A percentile compares a stretch with the other conserved stretches of the same genome.
Evolutionary conservation across 2,113 vertebrate genomes (phyloP).

Genomic region (Egretta garzetta): DNA sequence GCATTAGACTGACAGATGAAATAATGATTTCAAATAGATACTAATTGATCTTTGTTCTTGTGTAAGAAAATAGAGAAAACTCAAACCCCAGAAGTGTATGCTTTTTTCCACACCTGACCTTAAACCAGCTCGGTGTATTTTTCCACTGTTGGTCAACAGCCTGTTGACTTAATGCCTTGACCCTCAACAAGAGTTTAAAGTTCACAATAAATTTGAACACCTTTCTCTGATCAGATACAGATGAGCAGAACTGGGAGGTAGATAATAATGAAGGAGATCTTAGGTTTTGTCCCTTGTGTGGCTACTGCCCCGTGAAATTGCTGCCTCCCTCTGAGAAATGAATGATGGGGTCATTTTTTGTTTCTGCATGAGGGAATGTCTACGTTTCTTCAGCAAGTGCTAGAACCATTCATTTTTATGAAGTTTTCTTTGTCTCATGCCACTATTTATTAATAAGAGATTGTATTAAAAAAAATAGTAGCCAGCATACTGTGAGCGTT

Average conservation of each 20-base stretch:
- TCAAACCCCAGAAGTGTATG: background rate
- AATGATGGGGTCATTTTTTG: constrained; percentile 34
- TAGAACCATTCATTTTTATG: background rate
- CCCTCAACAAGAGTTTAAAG: background rate
- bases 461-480: background rate
- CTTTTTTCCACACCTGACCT: background rate
- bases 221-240: background rate
- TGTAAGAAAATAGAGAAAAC: background rate
- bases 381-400: background rate
- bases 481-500: background rate
- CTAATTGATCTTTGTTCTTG: constrained; percentile 3
- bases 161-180: constrained; percentile 16
- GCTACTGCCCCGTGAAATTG: constrained; percentile 37
- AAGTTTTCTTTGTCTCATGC: constrained; percentile 5
- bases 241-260: background rate
- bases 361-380: constrained; percentile 10
- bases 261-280: background rate
- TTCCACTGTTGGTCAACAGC: background rate
- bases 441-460: background rate
- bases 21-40: background rate
- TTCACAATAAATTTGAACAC: background rate
- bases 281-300: background rate
- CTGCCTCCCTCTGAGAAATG: constrained; percentile 25
- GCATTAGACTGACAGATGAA: background rate
- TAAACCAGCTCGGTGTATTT: background rate